Evolutionary conservation across 1,140 invertebrate species (phyloP), one percentile per base, ranked within the genome.

Genomic region (Trichonephila clavata): DNA sequence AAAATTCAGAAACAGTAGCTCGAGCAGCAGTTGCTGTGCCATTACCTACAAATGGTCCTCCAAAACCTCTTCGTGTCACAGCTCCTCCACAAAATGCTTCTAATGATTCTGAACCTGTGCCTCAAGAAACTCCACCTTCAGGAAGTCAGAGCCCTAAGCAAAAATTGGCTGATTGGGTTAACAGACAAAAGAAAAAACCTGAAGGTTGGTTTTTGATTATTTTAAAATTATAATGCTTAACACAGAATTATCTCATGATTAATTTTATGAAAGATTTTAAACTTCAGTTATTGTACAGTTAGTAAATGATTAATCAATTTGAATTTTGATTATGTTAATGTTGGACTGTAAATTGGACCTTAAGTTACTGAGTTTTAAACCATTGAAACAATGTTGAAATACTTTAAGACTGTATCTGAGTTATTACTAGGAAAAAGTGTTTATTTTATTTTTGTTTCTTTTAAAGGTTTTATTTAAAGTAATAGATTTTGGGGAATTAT

Each of bases 141-240:
- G 92, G 92, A 7, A 87, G 86, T 50, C 84, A 93, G 24, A 88
- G 86, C 81, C 86, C 86, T 14, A 93, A 93, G 24, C 84, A 88
- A 57, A 93, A 93, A 65, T 57, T 93, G n/a, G 92, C 86, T 80
- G 92, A 93, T 8, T 93, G 92, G 92, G 92, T 93, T 16, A 87
- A 93, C 57, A 87, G 61, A 50, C 92, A 93, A n/a, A 93, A 93
- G 86, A 93, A 93, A 61, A 93, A 93, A 81, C 84, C 84, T 20
- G 92, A 93, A 63, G 92, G 92, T 92, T 86, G 59, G 6, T 83
- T 83, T 83, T 20, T 57, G 21, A 24, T n/a, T n/a, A 8, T 68
- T 24, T 27, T 27, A n/a, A 68, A 8, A n/a, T 7, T 68, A 27
- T 6, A 68, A 68, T 14, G 21, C 10, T 13, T 27, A 3, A 6